These are phyloP conservation scores for Euplagia quadripunctaria DNA, from an alignment of 2,888 invertebrate species.

Conservation along the genomic window DNA sequence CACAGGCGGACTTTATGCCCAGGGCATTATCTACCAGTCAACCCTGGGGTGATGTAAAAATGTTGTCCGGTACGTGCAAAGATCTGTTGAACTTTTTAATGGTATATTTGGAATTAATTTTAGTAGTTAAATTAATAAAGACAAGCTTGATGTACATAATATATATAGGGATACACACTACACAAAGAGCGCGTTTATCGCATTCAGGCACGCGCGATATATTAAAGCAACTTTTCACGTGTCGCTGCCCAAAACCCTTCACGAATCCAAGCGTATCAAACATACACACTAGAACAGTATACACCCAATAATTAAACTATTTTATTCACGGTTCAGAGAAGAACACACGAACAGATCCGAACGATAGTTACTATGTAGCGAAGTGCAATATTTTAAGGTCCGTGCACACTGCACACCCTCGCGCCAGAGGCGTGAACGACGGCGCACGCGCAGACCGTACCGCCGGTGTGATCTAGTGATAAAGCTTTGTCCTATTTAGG, in stretches of 20 bases:
- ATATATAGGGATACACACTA: too few relatives aligned
- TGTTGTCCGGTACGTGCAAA: too few relatives aligned
- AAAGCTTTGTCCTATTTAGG: slow-evolving; percentile 16
- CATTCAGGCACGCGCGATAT: slow-evolving; percentile 12
- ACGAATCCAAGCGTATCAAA: slow-evolving; percentile 15
- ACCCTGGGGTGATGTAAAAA: too few relatives aligned
- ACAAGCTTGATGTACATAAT: too few relatives aligned
- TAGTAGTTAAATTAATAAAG: too few relatives aligned
- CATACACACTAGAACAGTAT: slow-evolving; percentile 9
- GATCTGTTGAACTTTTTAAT: too few relatives aligned
- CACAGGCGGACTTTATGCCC: too few relatives aligned
- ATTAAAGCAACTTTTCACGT: slow-evolving; percentile 21
- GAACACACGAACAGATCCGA: slow-evolving; percentile 19
- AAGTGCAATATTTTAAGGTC: slow-evolving; percentile 38
- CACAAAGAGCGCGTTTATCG: neutral
- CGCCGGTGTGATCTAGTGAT: slow-evolving; percentile 47
- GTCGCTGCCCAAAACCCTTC: slow-evolving; percentile 16
- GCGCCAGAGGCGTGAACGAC: slow-evolving; percentile 44
- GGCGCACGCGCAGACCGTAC: slow-evolving; percentile 59
- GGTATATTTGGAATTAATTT: too few relatives aligned
- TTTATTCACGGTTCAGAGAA: slow-evolving; percentile 23
- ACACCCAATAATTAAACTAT: slow-evolving; percentile 28
- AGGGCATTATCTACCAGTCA: too few relatives aligned
- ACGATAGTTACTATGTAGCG: slow-evolving; percentile 24
- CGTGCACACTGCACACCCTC: slow-evolving; percentile 54